Base-by-base conservation (phyloP, 2,113 vertebrate genomes). In the Channa argus region DNA sequence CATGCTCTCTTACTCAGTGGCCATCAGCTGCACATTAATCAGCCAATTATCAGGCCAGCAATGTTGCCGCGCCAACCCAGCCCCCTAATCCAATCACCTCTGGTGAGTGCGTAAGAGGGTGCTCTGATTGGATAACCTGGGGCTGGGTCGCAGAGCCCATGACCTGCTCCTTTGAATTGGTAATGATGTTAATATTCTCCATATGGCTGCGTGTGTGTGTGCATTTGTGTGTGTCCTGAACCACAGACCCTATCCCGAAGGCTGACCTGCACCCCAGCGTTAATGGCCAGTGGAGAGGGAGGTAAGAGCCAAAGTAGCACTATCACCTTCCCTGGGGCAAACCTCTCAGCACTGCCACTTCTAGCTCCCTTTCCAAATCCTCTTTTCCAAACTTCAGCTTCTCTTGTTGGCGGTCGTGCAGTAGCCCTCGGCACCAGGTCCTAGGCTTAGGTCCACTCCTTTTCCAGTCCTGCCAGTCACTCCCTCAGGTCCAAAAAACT, bases 161-260 rank as follows among this genome's bases (percentile, higher is more conserved):
- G 91, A 92, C 91, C 90, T 41, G 58, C 79, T 69, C 83, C 91
- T 91, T 91, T 91, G 88, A 90, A 86, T 88, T 84, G 88, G 80
- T 93, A 91, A 93, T 89, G 71, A 89, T 44, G 85, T 84, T 93
- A 93, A 92, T 89, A 64, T 89, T 69, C 70, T 86, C 92, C 91
- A 91, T 91, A 92, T 93, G 91, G 85, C 70, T 11, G 1, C 14
- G 74, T 43, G 66, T 50, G 71, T 50, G 70, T 14, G 36, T 34
- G 58, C 38, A 44, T 50, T 50, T 65, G 72, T 53, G 76, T 68
- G 64, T 71, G 61, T 77, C 71, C 74, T 38, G 14, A 15, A 84
- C 78, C 81, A n/a, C 0, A 1, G 75, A 75, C 76, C 68, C 71
- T 59, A 59, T 77, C 81, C 24, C 15, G 62, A 71, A 64, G 75